A percentile compares a stretch with the other conserved stretches of the same genome.
Evolutionary conservation across 2,113 vertebrate species (phyloP).

Genomic region (Choloepus hoffmanni): DNA sequence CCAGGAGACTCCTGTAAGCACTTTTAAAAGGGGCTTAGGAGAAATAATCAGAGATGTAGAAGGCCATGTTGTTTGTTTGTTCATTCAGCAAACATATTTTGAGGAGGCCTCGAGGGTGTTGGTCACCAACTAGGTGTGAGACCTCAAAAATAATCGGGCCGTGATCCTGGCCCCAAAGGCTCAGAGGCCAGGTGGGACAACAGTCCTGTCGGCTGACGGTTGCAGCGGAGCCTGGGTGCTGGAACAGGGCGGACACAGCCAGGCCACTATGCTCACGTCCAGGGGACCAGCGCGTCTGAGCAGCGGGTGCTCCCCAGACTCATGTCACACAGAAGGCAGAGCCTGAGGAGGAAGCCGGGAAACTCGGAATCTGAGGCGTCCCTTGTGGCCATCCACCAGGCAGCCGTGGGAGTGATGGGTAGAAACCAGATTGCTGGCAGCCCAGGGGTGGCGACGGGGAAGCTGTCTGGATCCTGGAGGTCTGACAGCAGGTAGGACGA

Average conservation of each 20-base stretch:
- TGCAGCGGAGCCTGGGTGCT: too few species aligned
- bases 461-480: not conserved
- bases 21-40: not conserved
- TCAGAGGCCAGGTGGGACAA: not conserved
- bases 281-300: not conserved
- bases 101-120: not conserved
- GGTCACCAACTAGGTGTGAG: not conserved
- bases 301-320: not conserved
- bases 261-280: not conserved
- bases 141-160: not conserved
- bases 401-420: fast-evolving
- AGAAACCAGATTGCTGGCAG: not conserved
- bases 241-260: too few species aligned
- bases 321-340: not conserved
- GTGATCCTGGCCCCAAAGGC: not conserved
- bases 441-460: too few species aligned
- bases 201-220: fast-evolving
- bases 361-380: not conserved
- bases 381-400: not conserved
- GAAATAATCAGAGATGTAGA: not conserved
- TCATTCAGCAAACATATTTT: not conserved
- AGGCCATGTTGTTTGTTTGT: not conserved
- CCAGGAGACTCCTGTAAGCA: not conserved
- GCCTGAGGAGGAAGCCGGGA: not conserved
- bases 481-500: not conserved